Percentiles rank a stretch among this genome's conserved stretches.
Evolutionary conservation across 2,888 invertebrate species (phyloP).

Genomic region (Protophormia terraenovae): DNA sequence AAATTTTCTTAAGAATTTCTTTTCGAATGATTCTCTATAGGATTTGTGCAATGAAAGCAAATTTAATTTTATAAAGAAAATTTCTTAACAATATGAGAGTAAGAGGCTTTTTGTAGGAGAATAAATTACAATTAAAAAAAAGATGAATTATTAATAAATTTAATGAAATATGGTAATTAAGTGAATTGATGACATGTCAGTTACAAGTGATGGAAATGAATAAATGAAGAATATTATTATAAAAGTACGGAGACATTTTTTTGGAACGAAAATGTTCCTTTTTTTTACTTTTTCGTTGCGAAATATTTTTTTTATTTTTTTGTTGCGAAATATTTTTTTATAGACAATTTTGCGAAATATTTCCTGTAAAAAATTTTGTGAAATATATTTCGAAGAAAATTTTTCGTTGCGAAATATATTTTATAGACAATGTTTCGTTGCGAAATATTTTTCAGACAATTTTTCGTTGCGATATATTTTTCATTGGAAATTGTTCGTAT

Average conservation of each 20-base stretch:
- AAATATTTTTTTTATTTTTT: no score
- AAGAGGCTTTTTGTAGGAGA: no score
- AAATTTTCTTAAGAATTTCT: constrained; percentile 44
- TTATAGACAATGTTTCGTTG: no score
- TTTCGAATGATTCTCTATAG: not conserved
- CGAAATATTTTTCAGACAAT: no score
- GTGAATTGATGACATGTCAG: constrained; percentile 40
- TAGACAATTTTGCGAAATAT: no score
- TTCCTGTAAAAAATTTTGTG: no score
- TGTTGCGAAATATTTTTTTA: no score
- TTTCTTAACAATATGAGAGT: not conserved
- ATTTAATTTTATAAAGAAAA: not conserved
- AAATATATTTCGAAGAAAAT: no score
- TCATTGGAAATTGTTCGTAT: no score
- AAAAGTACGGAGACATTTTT: not conserved
- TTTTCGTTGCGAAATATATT: no score
- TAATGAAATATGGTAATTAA: constrained; percentile 44
- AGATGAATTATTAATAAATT: constrained; percentile 40
- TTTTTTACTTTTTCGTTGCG: not conserved
- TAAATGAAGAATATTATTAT: not conserved
- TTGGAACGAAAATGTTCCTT: not conserved
- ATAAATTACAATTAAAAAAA: constrained; percentile 38
- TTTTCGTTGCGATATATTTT: no score
- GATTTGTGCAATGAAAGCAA: not conserved
- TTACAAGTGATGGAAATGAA: not conserved